Conservation (phyloP, 2,797 vertebrate species). For the Sphenopsis melanotis region DNA sequence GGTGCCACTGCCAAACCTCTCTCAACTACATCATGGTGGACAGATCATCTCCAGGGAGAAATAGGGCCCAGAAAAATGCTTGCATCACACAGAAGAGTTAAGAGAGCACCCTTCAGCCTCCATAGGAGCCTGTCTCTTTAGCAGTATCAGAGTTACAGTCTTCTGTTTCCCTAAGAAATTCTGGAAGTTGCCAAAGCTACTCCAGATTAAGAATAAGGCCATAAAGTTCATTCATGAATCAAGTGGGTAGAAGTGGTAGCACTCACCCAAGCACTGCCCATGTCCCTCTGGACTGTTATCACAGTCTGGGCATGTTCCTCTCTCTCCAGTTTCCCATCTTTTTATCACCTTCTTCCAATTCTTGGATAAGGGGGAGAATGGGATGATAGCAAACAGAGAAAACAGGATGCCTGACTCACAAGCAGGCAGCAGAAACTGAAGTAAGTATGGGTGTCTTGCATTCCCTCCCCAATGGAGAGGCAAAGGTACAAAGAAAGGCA, state of each 20-base stretch:
- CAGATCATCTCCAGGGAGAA: neutral
- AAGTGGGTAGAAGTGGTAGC: neutral
- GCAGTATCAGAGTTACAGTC: neutral
- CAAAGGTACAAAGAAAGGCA: neutral
- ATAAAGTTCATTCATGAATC: neutral
- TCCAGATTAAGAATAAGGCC: neutral
- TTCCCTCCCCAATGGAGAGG: neutral
- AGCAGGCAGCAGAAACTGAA: neutral
- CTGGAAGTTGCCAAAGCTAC: neutral
- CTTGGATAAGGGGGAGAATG: neutral
- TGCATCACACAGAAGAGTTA: accelerated
- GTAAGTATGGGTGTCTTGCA: neutral
- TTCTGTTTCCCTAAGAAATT: neutral
- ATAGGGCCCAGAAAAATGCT: neutral
- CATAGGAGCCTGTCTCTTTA: neutral
- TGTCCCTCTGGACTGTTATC: neutral
- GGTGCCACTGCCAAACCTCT: neutral
- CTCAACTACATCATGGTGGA: neutral
- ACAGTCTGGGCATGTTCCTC: neutral
- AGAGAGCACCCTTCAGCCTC: neutral
- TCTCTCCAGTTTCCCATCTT: neutral
- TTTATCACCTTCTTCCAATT: neutral
- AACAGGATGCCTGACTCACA: neutral
- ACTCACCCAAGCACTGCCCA: accelerated
- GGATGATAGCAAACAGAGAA: neutral